These are phyloP conservation scores for Aphidius colemani DNA, from an alignment of 2,888 invertebrate genomes.

Conservation along the genomic window DNA sequence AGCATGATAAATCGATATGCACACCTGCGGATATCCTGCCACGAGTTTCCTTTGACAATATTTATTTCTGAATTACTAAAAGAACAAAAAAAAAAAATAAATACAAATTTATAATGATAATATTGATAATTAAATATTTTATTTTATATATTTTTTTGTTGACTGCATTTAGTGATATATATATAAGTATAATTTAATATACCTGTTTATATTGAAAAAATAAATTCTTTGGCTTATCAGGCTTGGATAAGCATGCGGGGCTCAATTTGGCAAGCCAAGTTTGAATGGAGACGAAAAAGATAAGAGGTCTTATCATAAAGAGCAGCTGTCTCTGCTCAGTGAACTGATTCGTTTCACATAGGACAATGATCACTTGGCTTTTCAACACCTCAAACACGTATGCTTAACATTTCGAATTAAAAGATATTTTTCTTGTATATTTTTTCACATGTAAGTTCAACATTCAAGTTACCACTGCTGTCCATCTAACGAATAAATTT, in stretches of 20 bases:
- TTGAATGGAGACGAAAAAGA: conserved; percentile 45
- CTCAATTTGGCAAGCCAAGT: conserved; percentile 40
- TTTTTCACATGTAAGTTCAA: too few species aligned
- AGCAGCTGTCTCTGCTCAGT: conserved; percentile 47
- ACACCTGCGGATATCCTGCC: conserved; percentile 8
- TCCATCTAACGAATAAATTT: too few species aligned
- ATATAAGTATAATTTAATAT: not conserved
- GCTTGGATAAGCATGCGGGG: conserved; percentile 37
- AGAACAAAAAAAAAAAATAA: not conserved
- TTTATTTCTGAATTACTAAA: conserved; percentile 28
- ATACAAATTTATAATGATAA: not conserved
- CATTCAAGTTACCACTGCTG: too few species aligned
- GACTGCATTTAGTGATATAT: too few species aligned
- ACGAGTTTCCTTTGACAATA: conserved; percentile 7
- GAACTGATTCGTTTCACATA: conserved; percentile 48
- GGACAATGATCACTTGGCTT: conserved; percentile 41
- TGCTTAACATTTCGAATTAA: too few species aligned
- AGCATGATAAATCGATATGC: not conserved
- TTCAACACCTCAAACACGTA: conserved; percentile 20
- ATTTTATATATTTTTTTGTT: too few species aligned
- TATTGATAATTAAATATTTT: not conserved
- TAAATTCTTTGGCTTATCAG: conserved; percentile 12
- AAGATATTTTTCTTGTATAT: too few species aligned
- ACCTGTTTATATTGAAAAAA: conserved; percentile 21
- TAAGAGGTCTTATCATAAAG: conserved; percentile 44